phyloP scores from a whole-genome alignment of 1,140 invertebrate species.

The Cyclina sinensis region DNA sequence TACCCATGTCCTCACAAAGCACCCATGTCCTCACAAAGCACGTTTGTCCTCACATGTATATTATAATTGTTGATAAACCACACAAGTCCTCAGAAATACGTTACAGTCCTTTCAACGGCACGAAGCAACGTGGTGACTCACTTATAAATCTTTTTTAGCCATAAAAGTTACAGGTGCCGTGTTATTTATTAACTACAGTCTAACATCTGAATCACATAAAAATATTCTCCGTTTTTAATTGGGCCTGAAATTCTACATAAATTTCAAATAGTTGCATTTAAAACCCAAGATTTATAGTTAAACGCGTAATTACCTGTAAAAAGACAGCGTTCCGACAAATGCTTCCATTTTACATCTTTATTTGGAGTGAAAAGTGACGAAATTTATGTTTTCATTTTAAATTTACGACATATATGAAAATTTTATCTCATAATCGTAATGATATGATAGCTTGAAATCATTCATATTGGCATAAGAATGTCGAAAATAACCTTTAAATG shows the following conservation, averaged over 20 bases:
- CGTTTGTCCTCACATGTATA: too few species aligned
- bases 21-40: too few species aligned
- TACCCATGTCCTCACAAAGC: too few species aligned
- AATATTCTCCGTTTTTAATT: background rate
- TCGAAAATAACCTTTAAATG: background rate
- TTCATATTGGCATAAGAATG: background rate
- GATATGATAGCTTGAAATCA: background rate
- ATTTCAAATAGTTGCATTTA: constrained; percentile 8
- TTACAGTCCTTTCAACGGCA: too few species aligned
- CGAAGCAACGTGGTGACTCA: too few species aligned
- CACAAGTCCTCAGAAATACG: too few species aligned
- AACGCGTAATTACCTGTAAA: background rate
- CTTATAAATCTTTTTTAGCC: too few species aligned
- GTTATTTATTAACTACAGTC: constrained; percentile 8
- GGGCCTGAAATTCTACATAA: background rate
- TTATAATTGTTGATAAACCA: too few species aligned
- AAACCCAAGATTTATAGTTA: background rate
- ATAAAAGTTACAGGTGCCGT: too few species aligned
- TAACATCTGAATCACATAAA: constrained; percentile 19
- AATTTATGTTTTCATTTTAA: background rate
- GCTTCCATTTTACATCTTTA: constrained; percentile 5
- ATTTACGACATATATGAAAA: background rate
- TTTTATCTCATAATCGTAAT: background rate
- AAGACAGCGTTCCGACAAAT: background rate
- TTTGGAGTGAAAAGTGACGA: background rate